Conservation (phyloP, 1,140 invertebrate species). For the Neodiprion pinetum region DNA sequence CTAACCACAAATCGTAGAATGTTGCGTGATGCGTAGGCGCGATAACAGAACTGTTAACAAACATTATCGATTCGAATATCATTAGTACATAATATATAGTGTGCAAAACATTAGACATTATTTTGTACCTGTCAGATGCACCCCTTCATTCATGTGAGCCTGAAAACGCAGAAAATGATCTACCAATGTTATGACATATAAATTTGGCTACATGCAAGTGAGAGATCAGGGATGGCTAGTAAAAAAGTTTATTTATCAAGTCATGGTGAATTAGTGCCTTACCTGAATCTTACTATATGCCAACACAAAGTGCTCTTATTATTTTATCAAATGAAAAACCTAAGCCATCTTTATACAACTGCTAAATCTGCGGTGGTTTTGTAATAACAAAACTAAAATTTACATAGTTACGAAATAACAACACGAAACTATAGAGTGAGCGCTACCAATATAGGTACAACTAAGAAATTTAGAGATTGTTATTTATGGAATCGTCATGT, state of each 20-base stretch:
- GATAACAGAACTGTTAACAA: background rate
- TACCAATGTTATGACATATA: background rate
- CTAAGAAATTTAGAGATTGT: no score
- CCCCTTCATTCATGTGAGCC: background rate
- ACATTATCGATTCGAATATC: background rate
- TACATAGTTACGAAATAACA: background rate
- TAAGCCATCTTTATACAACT: background rate
- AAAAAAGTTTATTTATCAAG: background rate
- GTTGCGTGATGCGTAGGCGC: background rate
- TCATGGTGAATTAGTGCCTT: background rate
- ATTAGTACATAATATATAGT: background rate
- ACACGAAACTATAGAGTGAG: no score
- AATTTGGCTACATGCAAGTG: background rate
- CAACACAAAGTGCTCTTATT: conserved; percentile 2
- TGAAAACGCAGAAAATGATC: background rate
- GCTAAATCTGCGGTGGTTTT: background rate
- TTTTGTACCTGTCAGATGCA: background rate
- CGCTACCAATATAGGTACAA: background rate
- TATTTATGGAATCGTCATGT: conserved; percentile 11
- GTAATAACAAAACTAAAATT: background rate
- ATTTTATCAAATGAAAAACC: background rate
- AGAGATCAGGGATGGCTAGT: background rate
- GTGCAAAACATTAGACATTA: background rate
- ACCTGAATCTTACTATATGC: background rate
- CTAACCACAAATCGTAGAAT: background rate